A percentile compares a stretch with the other conserved stretches of the same genome.
Evolutionary conservation across 2,797 vertebrate species (phyloP).

Genomic region (Taenioides sp.): DNA sequence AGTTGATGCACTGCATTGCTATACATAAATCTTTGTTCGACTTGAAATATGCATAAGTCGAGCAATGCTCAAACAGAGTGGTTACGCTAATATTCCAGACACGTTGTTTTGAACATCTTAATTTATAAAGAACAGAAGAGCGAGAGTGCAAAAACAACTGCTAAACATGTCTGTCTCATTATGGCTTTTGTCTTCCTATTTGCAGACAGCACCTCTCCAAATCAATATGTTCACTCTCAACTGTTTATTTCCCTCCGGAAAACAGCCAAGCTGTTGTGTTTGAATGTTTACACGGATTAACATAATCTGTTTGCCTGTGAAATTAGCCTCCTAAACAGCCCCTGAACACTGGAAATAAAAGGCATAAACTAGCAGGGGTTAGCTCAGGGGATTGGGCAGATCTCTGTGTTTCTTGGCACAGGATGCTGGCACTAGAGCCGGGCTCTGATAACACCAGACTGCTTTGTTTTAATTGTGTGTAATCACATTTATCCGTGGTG

Average conservation of each 20-base stretch:
- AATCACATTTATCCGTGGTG: constrained; percentile 54
- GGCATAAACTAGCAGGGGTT: constrained; percentile 67
- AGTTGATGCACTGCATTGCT: neutral
- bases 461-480: constrained; percentile 65
- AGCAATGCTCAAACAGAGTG: constrained; percentile 18
- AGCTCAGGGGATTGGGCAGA: constrained; percentile 69
- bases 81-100: constrained; percentile 28
- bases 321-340: constrained; percentile 83
- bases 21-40: constrained; percentile 21
- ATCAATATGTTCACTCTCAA: constrained; percentile 78
- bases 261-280: constrained; percentile 80
- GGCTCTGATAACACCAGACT: constrained; percentile 62
- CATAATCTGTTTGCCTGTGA: constrained; percentile 86
- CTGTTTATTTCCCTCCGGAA: constrained; percentile 80
- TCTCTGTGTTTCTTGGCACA: constrained; percentile 67
- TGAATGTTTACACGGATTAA: constrained; percentile 85
- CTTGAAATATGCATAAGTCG: constrained; percentile 29
- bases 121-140: constrained; percentile 56
- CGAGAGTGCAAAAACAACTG: constrained; percentile 38
- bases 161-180: constrained; percentile 76
- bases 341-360: constrained; percentile 74
- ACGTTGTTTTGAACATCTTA: constrained; percentile 52
- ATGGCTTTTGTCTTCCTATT: constrained; percentile 74
- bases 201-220: constrained; percentile 68
- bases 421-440: constrained; percentile 60